Base-by-base conservation (phyloP, 2,113 vertebrate genomes). In the Panthera uncia region DNA sequence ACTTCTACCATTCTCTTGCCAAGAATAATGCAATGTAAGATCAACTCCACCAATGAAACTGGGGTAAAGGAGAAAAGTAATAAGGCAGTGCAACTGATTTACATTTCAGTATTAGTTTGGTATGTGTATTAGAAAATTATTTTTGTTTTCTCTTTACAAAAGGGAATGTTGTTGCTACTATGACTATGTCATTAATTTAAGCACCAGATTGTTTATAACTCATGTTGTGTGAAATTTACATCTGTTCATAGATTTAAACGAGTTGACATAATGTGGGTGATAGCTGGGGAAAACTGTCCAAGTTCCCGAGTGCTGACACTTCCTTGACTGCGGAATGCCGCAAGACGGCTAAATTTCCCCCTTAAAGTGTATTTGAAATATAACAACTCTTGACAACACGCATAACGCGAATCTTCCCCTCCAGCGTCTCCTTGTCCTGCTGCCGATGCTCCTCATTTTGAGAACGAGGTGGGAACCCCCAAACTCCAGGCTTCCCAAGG, bases 201-300 rank as follows among this genome's bases (percentile, higher is more conserved):
- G 96, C 68, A 69, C 36, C 93, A 91, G 96, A 89, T 0, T 96
- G 95, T 96, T 93, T 95, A 79, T 9, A 45, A 93, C 11, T 29
- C 71, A 1, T 7, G 81, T 29, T 73, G 95, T 85, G 41, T 69
- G 89, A 94, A 96, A 96, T 95, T 91, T 74, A 86, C 97, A 80
- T 97, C 95, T 92, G 95, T 31, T 95, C 66, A 1, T 1, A 69
- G 82, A 79, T 94, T 74, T 90, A 36, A 95, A 94, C 38, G 92
- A 65, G 96, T 83, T 83, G 57, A 82, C 95, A 74, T 63, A 61
- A 89, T 9, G 89, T 73, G 90, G 86, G 90, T 88, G 94, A 88
- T 29, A 89, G 63, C 88, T 41, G 74, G 1, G 15, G 76, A 86
- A 86, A 91, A 86, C 36, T 13, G 94, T 69, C 84, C 90, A 90